Evolutionary conservation across 2,113 vertebrate genomes (phyloP), one percentile per base, ranked within the genome.

Genomic region (Casuarius casuarius): DNA sequence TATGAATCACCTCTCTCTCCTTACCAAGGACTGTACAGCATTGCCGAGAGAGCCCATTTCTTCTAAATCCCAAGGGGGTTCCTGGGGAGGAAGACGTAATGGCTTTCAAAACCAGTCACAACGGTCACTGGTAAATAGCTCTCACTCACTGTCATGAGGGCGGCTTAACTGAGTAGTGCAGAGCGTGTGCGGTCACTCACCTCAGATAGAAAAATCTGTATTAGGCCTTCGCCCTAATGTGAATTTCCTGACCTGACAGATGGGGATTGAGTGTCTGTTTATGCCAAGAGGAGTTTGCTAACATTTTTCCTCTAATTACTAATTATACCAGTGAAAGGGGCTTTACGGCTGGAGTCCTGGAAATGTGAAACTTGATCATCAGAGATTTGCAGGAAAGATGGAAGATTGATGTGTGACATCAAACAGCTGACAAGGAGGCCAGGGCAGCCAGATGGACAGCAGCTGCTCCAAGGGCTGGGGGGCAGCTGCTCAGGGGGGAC

Each of bases 231-330:
- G 1, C 89, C 78, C 70, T 90, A 96, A 97, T 90, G 96, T 85
- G 90, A 97, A 97, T 97, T 98, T 97, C 96, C 96, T 97, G 88
- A 97, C 96, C 98, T 97, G 97, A 98, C 98, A 98, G 97, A 97
- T 98, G 97, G 94, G 97, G 98, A 99, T 98, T 98, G 98, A 98
- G 97, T 98, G 98, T 98, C 98, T 98, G 98, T 98, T 99, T 99
- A 98, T 97, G 97, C 96, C 96, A 89, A 93, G 92, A 93, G 84
- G 61, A 95, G 94, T 94, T 96, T 96, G 97, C 97, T 97, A 97
- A 98, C 96, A 97, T 98, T 98, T 98, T 98, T 96, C 93, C 76
- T 97, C 96, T 98, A 98, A 98, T 98, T 98, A 98, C 97, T 98
- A 98, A 98, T 98, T 98, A 98, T 96, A 98, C 96, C 90, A 97